Evolutionary conservation across 2,797 vertebrate genomes (phyloP), one percentile per base, ranked within the genome.

Genomic region (Rhadinocentrus ornatus): DNA sequence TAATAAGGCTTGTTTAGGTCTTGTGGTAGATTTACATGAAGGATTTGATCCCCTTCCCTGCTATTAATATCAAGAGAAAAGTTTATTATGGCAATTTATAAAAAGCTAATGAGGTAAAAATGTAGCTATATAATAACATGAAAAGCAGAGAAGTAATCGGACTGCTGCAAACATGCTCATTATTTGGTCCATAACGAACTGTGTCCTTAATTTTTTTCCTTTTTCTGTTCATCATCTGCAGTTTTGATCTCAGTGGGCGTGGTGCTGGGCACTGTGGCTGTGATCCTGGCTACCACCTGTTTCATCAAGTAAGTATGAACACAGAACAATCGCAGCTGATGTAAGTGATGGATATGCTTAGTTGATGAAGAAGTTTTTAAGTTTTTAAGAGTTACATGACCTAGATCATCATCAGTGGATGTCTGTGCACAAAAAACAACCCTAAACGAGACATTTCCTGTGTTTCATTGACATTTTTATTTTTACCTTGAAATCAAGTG

Each of bases 161-260:
- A 22, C 46, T 22, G 2, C 46, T 22, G 18, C 6, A 31, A 12
- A 48, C 22, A n/a, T 22, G n/a, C 12, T 59, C 4, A 6, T 26
- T 26, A 20, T 62, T 35, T 65, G 9, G 1, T 34, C n/a, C n/a
- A 11, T 48, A 27, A 71, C 37, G 10, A 10, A 3, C 39, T 65
- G 24, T 34, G 12, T 16, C 24, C 6, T 13, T 61, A 4, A 56
- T 24, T 62, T 6, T 48, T 37, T 46, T 52, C 22, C 24, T 68
- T n/a, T 68, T 39, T 72, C 41, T 66, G 62, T 71, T 8, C 44
- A 5, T 66, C 59, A 9, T 70, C 55, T 48, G 15, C 92, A 99
- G 98, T 96, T 54, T 62, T 98, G 78, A 92, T 96, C 1, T 89
- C 95, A 0, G 66, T 94, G 18, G 96, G 94, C 84, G 94, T 95